Percentiles rank a stretch among this genome's conserved stretches.
These are phyloP conservation scores for Eulacestoma nigropectus DNA, from an alignment of 2,113 vertebrate species.

Conservation along the genomic window DNA sequence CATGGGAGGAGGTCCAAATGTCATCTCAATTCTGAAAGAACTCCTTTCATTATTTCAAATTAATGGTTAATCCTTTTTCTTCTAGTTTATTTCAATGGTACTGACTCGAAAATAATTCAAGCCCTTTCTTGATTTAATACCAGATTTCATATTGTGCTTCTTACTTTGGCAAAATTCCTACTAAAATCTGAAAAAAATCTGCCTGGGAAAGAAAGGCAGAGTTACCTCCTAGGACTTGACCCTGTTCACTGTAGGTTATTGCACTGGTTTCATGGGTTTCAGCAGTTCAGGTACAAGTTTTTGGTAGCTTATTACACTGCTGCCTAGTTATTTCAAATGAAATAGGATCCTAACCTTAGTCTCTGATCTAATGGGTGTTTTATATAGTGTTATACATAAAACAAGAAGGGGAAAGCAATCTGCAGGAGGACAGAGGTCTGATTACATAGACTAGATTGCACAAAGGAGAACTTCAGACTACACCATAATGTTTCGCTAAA, in stretches of 20 bases:
- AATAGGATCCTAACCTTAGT: slow-evolving; percentile 39
- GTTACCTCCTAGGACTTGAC: neutral
- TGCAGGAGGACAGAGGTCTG: slow-evolving; percentile 39
- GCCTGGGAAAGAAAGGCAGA: neutral
- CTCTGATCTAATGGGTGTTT: slow-evolving; percentile 26
- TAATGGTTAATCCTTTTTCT: neutral
- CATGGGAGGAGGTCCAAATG: neutral
- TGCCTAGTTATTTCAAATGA: slow-evolving; percentile 20
- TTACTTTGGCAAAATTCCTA: neutral
- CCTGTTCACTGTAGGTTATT: neutral
- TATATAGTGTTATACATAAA: slow-evolving; percentile 33
- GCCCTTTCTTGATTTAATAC: slow-evolving; percentile 57
- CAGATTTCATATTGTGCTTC: neutral
- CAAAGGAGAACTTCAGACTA: neutral
- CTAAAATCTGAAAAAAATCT: neutral
- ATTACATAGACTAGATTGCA: neutral
- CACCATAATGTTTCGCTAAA: slow-evolving; percentile 21
- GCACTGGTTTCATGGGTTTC: neutral
- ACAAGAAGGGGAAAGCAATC: slow-evolving; percentile 30
- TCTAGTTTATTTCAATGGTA: neutral
- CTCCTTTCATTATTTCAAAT: slow-evolving; percentile 14
- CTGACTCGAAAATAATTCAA: neutral
- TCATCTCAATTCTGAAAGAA: neutral
- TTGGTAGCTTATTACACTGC: neutral
- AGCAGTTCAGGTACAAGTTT: neutral